Base-by-base conservation (phyloP, 2,888 invertebrate species). In the Microplitis deprimator region DNA sequence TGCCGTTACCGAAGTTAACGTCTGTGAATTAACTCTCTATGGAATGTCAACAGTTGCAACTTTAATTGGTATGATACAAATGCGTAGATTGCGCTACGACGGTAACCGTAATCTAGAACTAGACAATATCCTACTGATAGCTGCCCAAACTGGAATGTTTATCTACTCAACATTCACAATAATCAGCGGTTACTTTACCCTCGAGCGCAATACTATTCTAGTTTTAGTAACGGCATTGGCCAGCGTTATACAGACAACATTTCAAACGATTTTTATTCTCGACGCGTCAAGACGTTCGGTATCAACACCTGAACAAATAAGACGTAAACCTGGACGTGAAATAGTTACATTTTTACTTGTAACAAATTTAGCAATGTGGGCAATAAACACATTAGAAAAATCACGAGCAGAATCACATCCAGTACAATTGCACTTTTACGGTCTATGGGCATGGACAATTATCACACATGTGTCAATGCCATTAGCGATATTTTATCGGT, bases 391-490 rank as follows among this genome's bases (percentile, higher is more conserved):
- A 0, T 91, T 98, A 86, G 97, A 97, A 89, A 97, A 97, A 85
- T 96, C 96, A 0, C 92, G 97, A 29, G 96, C 97, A 0, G 97
- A 97, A 86, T 96, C 96, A 6, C 96, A 97, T 89, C 97, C 97
- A 7, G 95, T 97, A 65, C 97, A 98, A 90, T 90, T 97, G 82
- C 95, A 96, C 86, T 97, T 98, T 90, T 97, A 97, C 85, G 97
- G 97, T 0, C 91, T 96, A 61, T 97, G 97, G 97, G 97, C 97
- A 50, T 98, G 97, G 97, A 97, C 97, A 13, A 97, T 98, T 79
- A 97, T 98, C 79, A 97, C 96, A 0, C 97, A 98, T 87, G 96
- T 98, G 1, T 96, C 96, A 1, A 97, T 97, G 95, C 98, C 98
- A 0, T 85, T 93, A 67, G 97, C 97, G 1, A 97, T 98, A 80